Evolutionary conservation across 2,113 vertebrate genomes (phyloP).

Genomic region (Thinocorus orbignyianus): DNA sequence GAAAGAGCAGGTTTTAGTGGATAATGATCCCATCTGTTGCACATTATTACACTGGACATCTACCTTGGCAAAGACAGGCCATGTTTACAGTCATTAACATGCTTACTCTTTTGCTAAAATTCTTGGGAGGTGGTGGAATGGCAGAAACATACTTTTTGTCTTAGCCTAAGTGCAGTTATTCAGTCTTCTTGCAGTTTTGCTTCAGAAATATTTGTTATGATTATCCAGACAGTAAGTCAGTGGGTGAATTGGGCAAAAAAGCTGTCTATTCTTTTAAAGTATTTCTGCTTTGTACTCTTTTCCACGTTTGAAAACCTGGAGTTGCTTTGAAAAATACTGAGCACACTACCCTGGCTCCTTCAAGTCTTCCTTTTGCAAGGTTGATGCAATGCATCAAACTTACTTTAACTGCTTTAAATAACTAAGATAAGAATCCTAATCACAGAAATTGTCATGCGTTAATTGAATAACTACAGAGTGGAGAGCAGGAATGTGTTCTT

Average conservation of each 20-base stretch:
- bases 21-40: not conserved
- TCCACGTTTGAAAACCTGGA: not conserved
- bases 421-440: slow-evolving; percentile 30
- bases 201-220: not conserved
- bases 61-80: not conserved
- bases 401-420: slow-evolving; percentile 40
- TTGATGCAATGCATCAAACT: slow-evolving; percentile 23
- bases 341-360: not conserved
- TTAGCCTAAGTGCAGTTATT: not conserved
- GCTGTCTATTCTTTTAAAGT: not conserved
- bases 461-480: not conserved
- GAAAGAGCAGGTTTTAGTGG: not conserved
- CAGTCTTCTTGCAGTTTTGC: not conserved
- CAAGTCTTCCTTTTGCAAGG: not conserved
- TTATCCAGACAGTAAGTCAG: not conserved
- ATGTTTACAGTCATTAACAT: not conserved
- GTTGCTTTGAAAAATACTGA: not conserved
- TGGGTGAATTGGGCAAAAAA: not conserved
- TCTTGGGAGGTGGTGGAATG: not conserved
- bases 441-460: not conserved
- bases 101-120: not conserved
- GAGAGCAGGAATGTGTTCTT: not conserved
- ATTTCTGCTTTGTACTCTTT: not conserved
- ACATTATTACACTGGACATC: not conserved
- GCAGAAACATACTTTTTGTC: not conserved